Evolutionary conservation across 2,797 vertebrate genomes (phyloP).

Genomic region (Geotrypetes seraphini): DNA sequence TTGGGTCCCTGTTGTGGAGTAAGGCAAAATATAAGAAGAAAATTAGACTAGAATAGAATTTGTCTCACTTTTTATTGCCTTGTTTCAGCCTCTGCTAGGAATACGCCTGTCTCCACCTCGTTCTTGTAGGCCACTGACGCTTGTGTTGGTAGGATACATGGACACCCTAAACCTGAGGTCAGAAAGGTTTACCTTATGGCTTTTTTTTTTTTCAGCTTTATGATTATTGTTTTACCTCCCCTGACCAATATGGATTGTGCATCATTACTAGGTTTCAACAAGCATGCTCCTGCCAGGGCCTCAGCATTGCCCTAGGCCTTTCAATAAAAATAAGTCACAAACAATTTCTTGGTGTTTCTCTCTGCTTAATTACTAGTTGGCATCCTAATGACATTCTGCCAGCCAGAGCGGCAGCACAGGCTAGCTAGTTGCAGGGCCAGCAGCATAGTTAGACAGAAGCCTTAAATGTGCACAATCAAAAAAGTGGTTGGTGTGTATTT

Average conservation of each 20-base stretch:
- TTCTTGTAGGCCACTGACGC: no score
- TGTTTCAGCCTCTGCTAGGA: no score
- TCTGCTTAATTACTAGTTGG: constrained; percentile 30
- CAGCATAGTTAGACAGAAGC: constrained; percentile 8
- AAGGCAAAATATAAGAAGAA: no score
- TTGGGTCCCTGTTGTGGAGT: no score
- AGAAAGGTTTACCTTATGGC: no score
- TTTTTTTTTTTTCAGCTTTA: constrained; percentile 7
- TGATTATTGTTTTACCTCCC: constrained; percentile 12
- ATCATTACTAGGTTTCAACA: constrained; percentile 36
- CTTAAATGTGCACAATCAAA: constrained; percentile 22
- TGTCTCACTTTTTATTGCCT: no score
- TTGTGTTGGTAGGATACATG: no score
- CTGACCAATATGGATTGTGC: constrained; percentile 28
- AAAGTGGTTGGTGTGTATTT: no score
- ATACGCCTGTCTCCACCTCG: no score
- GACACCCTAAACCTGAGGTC: no score
- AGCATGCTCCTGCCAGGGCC: constrained; percentile 36
- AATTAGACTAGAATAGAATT: no score
- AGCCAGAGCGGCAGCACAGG: no score
- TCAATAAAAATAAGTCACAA: constrained; percentile 31
- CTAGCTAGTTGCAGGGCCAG: constrained; percentile 11
- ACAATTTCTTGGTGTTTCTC: constrained; percentile 32
- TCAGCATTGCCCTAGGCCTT: constrained; percentile 32
- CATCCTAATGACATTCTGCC: constrained; percentile 21